These are phyloP conservation scores for Cacoxenus indagator DNA, from an alignment of 2,888 invertebrate species.

Conservation along the genomic window DNA sequence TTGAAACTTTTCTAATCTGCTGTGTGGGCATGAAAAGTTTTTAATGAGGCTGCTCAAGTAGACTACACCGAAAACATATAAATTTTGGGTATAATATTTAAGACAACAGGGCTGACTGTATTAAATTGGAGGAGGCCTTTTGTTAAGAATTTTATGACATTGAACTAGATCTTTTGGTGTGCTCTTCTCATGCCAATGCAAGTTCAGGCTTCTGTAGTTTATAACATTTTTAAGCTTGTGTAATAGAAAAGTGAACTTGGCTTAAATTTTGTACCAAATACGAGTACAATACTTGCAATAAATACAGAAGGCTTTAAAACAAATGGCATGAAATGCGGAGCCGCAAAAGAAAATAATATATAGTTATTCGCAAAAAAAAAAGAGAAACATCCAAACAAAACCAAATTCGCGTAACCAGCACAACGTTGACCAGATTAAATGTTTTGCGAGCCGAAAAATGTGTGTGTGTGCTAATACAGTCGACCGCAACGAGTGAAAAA, in stretches of 20 bases:
- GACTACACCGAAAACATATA: neutral
- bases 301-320: neutral
- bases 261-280: neutral
- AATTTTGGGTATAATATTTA: too few relatives aligned
- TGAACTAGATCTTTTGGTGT: neutral
- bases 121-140: neutral
- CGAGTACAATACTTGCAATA: too few relatives aligned
- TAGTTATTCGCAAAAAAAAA: neutral
- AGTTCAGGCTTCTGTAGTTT: too few relatives aligned
- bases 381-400: neutral
- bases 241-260: neutral
- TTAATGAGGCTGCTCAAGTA: conserved; percentile 31
- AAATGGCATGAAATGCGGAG: neutral
- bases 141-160: neutral
- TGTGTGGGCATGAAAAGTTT: conserved; percentile 42
- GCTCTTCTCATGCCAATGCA: neutral
- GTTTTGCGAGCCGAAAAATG: conserved; percentile 9
- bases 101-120: neutral
- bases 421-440: neutral
- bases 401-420: neutral
- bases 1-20: conserved; percentile 24
- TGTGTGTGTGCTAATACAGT: conserved; percentile 6
- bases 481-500: neutral
- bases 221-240: neutral
- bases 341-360: neutral